Evolutionary conservation across 2,888 invertebrate species (phyloP).

Genomic region (Stenodema calcarata): DNA sequence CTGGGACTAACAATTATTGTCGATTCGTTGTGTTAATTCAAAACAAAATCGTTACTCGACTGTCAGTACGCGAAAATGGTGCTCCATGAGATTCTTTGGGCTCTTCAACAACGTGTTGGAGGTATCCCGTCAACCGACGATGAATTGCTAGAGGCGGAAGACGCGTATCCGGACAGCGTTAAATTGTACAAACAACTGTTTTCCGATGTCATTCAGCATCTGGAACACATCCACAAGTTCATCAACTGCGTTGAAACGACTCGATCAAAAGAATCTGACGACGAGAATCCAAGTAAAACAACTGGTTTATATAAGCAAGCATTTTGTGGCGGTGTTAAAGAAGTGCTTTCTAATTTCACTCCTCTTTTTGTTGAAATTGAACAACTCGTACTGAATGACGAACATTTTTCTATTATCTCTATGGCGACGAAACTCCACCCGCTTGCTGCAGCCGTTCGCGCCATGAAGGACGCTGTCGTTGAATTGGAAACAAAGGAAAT

Average conservation of each 20-base stretch:
- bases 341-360: slow-evolving; percentile 16
- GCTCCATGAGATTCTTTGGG: not conserved
- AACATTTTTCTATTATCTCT: slow-evolving; percentile 6
- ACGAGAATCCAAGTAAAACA: not conserved
- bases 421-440: slow-evolving; percentile 30
- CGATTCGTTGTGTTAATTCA: too few species aligned
- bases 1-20: too few species aligned
- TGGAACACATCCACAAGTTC: not conserved
- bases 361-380: slow-evolving; percentile 31
- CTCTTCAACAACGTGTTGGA: not conserved
- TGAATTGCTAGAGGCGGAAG: not conserved
- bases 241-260: not conserved
- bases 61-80: not conserved
- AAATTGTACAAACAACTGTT: slow-evolving; percentile 21
- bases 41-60: too few species aligned
- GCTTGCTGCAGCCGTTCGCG: not conserved
- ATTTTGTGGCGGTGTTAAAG: slow-evolving; percentile 45
- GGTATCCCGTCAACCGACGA: not conserved
- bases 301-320: slow-evolving; percentile 46
- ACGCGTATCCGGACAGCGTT: slow-evolving; percentile 8
- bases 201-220: not conserved
- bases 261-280: not conserved
- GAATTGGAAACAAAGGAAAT: slow-evolving; percentile 30
- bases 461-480: slow-evolving; percentile 26
- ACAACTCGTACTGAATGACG: slow-evolving; percentile 1